Conservation (phyloP, 2,113 vertebrate species). For the Cololabis saira region DNA sequence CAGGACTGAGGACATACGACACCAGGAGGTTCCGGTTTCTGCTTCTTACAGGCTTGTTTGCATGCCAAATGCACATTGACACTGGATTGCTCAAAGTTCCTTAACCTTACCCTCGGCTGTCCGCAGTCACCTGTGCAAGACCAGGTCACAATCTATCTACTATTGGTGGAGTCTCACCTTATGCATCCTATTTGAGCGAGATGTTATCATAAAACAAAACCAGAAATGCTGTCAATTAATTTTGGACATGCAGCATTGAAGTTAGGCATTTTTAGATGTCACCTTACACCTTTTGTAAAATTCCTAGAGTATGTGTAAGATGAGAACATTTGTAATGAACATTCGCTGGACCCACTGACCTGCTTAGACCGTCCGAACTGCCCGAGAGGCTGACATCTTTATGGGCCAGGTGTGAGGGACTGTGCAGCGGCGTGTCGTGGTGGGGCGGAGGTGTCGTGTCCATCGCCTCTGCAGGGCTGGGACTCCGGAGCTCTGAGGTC, state of each 20-base stretch:
- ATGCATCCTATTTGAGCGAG: neutral
- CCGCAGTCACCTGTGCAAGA: slow-evolving; percentile 33
- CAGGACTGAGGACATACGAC: slow-evolving; percentile 67
- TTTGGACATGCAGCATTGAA: neutral
- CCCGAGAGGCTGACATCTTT: slow-evolving; percentile 24
- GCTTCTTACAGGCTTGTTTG: slow-evolving; percentile 68
- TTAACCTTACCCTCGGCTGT: slow-evolving; percentile 38
- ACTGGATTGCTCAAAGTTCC: slow-evolving; percentile 24
- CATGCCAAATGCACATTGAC: slow-evolving; percentile 47
- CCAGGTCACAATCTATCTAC: slow-evolving; percentile 43
- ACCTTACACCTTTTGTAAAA: neutral
- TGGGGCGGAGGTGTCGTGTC: slow-evolving; percentile 34
- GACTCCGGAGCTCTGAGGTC: slow-evolving; percentile 41
- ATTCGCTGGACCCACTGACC: slow-evolving; percentile 61
- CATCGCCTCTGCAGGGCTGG: slow-evolving; percentile 48
- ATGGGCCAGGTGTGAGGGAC: neutral
- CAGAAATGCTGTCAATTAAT: neutral
- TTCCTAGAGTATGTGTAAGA: too few relatives aligned
- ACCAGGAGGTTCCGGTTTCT: slow-evolving; percentile 68
- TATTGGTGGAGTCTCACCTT: neutral
- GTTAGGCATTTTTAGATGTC: neutral
- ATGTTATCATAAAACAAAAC: neutral
- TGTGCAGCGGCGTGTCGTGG: neutral
- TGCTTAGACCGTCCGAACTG: slow-evolving; percentile 57
- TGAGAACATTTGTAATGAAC: neutral